phyloP scores from a whole-genome alignment of 2,888 invertebrate species.

The Ligdia adustata region DNA sequence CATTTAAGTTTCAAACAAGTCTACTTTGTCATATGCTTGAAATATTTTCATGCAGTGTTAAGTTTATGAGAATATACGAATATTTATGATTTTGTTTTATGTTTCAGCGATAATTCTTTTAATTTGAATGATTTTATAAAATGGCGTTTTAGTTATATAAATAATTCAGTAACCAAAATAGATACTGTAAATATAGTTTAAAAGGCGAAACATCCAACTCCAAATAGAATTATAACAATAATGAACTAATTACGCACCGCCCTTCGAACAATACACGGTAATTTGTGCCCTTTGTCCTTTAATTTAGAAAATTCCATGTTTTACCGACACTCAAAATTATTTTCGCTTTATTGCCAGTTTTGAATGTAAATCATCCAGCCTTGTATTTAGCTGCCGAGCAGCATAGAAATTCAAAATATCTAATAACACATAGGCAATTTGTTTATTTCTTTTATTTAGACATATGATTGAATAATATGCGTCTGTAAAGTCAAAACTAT shows the following conservation, averaged over 20 bases:
- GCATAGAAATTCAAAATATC: no score
- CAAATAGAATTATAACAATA: slow-evolving; percentile 79
- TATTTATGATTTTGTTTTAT: no score
- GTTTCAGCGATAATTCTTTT: no score
- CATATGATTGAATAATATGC: not conserved
- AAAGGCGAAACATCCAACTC: slow-evolving; percentile 43
- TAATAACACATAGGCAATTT: slow-evolving; percentile 29
- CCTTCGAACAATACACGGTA: slow-evolving; percentile 75
- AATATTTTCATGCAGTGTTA: no score
- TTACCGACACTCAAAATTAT: slow-evolving; percentile 64
- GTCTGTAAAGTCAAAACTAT: not conserved
- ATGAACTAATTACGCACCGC: slow-evolving; percentile 68
- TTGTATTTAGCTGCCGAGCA: slow-evolving; percentile 58
- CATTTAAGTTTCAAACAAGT: not conserved
- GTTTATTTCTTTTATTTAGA: slow-evolving; percentile 7
- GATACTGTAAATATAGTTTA: no score
- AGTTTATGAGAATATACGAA: no score
- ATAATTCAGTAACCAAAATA: no score
- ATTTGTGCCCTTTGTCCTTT: slow-evolving; percentile 78
- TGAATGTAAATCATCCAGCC: slow-evolving; percentile 74
- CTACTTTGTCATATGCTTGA: no score
- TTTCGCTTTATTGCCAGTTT: slow-evolving; percentile 71
- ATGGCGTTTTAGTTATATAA: no score
- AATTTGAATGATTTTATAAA: no score
- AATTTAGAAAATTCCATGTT: slow-evolving; percentile 81